Base-by-base conservation (phyloP, 53 echinoderm and acorn worm genomes). In the Henricia sp. region DNA sequence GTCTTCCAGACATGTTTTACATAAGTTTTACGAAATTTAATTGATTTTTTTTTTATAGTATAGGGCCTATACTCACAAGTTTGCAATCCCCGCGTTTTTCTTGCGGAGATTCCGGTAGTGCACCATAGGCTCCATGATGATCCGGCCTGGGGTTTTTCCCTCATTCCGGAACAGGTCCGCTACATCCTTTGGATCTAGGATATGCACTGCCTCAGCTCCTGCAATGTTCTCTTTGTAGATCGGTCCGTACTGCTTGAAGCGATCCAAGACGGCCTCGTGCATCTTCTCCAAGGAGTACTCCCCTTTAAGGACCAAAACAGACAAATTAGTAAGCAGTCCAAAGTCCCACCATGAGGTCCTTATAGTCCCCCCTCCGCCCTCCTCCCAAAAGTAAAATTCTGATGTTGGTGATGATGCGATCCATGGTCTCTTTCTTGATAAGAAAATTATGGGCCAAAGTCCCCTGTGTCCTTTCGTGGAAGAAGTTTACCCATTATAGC, bases 191-290 rank as follows among this genome's bases (percentile, higher is more conserved):
- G 99, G 94, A 25, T 99, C 92, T 23, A 99, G 86, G 68, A 99
- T 99, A 83, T 99, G 94, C 2, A 99, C 92, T 36, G 88, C 89
- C 21, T 90, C 94, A 4, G 85, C 85, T 24, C 94, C 99, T 1
- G 92, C 94, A 33, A 99, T 69, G 51, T 87, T 94, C 65, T 99
- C 99, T 64, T 92, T 92, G 68, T 85, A 99, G 74, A 99, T 95
- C 3, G 92, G 94, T 1, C 99, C 99, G 50, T 84, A 99, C 56
- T 83, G 74, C 28, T 94, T 88, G 82, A 99, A 99, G 71, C 97
- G 88, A 85, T 99, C 99, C 16, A 99, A 80, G 9, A 91, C 92
- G 17, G 99, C 99, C 25, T 90, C 76, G 74, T 99, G 99, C 71
- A 99, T 87, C 68, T 90, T 94, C 37, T 99, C 92, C 35, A 94